Conservation (phyloP, 2,797 vertebrate species). For the Octomys mimax region DNA sequence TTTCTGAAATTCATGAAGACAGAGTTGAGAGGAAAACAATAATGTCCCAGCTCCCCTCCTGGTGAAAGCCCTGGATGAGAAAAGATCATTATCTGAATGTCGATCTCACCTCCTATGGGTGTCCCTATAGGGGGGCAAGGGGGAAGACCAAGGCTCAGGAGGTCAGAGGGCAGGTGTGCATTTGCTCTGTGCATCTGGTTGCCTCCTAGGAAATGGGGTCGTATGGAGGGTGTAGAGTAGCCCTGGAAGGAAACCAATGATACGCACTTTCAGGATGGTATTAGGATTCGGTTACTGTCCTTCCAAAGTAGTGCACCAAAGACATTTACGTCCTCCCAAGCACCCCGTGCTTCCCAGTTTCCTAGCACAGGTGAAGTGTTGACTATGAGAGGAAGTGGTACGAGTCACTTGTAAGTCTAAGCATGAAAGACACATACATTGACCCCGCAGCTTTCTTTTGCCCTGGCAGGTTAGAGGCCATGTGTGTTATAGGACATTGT, state of each 20-base stretch:
- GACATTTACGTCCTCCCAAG: not conserved
- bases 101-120: not conserved
- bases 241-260: not conserved
- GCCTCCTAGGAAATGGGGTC: not conserved
- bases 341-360: not conserved
- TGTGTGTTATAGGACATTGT: not conserved
- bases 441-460: not conserved
- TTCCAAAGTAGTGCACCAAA: not conserved
- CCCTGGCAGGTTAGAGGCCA: not conserved
- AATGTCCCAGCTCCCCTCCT: not conserved
- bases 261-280: not conserved
- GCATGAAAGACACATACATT: not conserved
- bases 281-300: not conserved
- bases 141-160: not conserved
- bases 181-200: not conserved
- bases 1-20: not conserved
- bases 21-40: not conserved
- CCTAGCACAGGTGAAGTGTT: not conserved
- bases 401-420: not conserved
- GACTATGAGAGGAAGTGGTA: not conserved
- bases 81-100: not conserved
- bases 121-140: not conserved
- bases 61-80: not conserved
- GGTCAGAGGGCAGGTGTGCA: not conserved
- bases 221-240: too few relatives aligned